Base-by-base conservation (phyloP, 1,140 invertebrate species). In the Scaptomyza graminum region DNA sequence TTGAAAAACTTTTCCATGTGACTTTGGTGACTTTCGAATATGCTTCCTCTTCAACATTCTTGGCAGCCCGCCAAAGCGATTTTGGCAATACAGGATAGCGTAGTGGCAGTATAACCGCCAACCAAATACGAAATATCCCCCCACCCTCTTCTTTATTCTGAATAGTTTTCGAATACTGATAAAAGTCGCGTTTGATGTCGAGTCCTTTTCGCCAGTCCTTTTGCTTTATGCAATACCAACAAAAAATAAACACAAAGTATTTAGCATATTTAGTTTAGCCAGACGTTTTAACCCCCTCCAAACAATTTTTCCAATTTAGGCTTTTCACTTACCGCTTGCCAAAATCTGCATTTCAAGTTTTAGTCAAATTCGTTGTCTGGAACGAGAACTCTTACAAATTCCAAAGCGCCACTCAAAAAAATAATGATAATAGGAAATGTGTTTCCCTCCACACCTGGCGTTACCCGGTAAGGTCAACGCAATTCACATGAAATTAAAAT, bases 171-270 rank as follows among this genome's bases (percentile, higher is more conserved):
- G 39, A 49, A 69, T 54, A 63, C 9, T 47, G 56, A 51, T 46
- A 28, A 68, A 76, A 81, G 76, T 80, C 76, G 60, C 59, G 59
- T 50, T 56, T 72, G 69, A 72, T 72, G 69, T 72, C 69, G 67
- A 72, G 49, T 16, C 56, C 31, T 61, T n/a, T 66, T 51, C 37
- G 4, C 44, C 52, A 31, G 44, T 28, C 54, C 41, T 47, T 25
- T 66, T 47, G 56, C 9, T 47, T 62, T 25, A n/a, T n/a, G n/a
- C 31, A n/a, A 52, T 44, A 39, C 61, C 28, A 28, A 62, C 18
- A 22, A 22, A 2, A 57, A n/a, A n/a, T n/a, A 41, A 49, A 51
- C 69, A 64, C 63, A 74, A 22, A 18, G 18, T 28, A 4, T n/a
- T n/a, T 1, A 28, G 28, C 28, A 28, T 28, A 28, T 28, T 6